Evolutionary conservation across 2,888 invertebrate species (phyloP).

Genomic region (Lepidocyrtoides sp.): DNA sequence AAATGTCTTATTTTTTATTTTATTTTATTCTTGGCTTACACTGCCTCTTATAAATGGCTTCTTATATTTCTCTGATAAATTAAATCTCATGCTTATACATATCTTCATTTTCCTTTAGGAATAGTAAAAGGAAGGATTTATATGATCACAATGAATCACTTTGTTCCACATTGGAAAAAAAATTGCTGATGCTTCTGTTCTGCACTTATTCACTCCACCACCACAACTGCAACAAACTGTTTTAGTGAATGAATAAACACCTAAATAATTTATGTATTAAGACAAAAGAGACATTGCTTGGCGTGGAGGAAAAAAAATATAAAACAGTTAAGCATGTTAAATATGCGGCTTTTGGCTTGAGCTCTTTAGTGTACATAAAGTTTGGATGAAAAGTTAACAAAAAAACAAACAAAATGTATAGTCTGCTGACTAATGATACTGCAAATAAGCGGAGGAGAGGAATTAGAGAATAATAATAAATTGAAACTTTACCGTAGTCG

Average conservation of each 20-base stretch:
- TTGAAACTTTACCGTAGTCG: not conserved
- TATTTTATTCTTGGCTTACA: not conserved
- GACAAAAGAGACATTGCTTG: not conserved
- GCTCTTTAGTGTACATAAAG: not conserved
- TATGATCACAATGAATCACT: conserved; percentile 40
- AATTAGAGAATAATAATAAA: not conserved
- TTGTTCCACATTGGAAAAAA: conserved; percentile 37
- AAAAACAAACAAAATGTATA: not conserved
- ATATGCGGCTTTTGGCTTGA: not conserved
- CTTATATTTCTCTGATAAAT: conserved; percentile 50
- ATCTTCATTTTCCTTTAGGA: not conserved
- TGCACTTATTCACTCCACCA: not conserved
- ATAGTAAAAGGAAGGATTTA: conserved; percentile 33
- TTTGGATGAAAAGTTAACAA: not conserved
- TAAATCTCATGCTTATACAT: not conserved
- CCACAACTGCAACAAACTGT: not conserved
- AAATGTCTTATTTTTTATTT: not conserved
- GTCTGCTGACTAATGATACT: conserved; percentile 35
- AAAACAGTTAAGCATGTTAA: no score
- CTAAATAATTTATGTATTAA: conserved; percentile 1
- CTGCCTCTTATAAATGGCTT: conserved; percentile 35
- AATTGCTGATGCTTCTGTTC: not conserved
- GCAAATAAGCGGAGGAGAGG: not conserved
- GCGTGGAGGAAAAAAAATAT: no score
- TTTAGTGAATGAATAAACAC: conserved; percentile 41